Conservation (phyloP, 2,888 invertebrate genomes). For the Leuctra nigra region DNA sequence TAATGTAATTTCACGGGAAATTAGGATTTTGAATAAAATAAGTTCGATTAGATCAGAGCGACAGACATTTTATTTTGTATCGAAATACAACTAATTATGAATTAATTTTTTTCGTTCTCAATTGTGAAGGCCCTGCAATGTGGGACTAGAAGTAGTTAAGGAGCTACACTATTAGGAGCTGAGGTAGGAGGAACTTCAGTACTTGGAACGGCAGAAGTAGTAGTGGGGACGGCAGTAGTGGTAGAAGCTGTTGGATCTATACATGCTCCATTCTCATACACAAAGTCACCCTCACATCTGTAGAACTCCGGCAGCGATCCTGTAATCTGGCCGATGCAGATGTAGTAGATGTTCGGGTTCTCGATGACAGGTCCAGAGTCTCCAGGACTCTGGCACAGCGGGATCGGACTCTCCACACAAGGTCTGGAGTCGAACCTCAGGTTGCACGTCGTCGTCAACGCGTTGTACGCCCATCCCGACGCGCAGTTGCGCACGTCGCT, state of each 20-base stretch:
- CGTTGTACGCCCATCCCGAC: not conserved
- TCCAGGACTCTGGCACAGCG: not conserved
- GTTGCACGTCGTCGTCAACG: not conserved
- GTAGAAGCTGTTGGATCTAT: not conserved
- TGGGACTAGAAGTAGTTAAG: no score
- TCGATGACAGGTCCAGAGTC: constrained; percentile 1
- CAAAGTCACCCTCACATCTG: not conserved
- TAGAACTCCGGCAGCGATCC: constrained; percentile 4
- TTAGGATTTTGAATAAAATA: no score
- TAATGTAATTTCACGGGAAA: no score
- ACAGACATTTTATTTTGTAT: no score
- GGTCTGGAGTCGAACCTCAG: not conserved
- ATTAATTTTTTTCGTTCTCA: no score
- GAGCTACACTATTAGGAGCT: no score
- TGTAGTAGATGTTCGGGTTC: constrained; percentile 8
- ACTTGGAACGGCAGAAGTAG: not conserved
- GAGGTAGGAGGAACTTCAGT: no score
- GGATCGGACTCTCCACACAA: not conserved
- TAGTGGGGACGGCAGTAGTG: not conserved
- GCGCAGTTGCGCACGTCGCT: not conserved
- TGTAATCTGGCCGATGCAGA: not conserved
- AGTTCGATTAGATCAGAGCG: no score
- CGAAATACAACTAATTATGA: no score
- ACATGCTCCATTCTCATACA: not conserved
- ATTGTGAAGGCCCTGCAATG: no score